Evolutionary conservation across 2,888 invertebrate genomes (phyloP).

Genomic region (Cremastinae sp.): DNA sequence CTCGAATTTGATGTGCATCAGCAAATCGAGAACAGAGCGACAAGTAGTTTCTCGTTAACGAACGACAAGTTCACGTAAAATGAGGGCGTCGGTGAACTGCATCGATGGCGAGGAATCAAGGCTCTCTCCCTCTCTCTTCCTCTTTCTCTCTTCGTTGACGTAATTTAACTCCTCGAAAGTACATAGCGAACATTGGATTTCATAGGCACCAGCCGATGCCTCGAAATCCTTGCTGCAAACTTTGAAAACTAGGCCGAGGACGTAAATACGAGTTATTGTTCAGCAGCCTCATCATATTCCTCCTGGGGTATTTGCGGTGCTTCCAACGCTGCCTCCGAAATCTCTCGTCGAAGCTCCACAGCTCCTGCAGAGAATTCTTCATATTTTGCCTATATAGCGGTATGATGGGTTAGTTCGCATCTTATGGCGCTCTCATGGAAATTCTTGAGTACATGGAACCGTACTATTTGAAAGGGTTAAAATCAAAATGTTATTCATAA

Average conservation of each 20-base stretch:
- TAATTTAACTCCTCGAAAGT: constrained; percentile 63
- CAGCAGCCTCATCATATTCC: constrained; percentile 54
- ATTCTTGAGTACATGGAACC: too few species aligned
- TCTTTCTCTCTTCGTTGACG: constrained; percentile 50
- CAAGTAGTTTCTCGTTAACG: constrained; percentile 50
- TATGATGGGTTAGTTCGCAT: constrained; percentile 37
- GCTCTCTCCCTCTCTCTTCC: too few species aligned
- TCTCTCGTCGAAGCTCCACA: constrained; percentile 43
- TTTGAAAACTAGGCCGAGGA: constrained; percentile 64
- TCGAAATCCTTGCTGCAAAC: constrained; percentile 52
- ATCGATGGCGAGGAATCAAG: constrained; percentile 39
- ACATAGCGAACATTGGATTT: constrained; percentile 51
- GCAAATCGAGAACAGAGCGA: constrained; percentile 56
- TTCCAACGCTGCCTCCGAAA: too few species aligned
- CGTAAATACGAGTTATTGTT: constrained; percentile 67
- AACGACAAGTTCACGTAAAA: constrained; percentile 26
- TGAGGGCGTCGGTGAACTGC: constrained; percentile 37
- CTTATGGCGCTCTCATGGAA: background rate
- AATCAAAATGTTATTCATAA: too few species aligned
- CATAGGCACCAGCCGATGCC: constrained; percentile 47
- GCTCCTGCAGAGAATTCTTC: constrained; percentile 12
- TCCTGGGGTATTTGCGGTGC: too few species aligned
- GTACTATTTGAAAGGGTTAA: too few species aligned
- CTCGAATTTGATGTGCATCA: constrained; percentile 36
- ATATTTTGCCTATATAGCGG: constrained; percentile 18